phyloP scores from a whole-genome alignment of 2,888 invertebrate genomes.

The Drosophila longiperda region DNA sequence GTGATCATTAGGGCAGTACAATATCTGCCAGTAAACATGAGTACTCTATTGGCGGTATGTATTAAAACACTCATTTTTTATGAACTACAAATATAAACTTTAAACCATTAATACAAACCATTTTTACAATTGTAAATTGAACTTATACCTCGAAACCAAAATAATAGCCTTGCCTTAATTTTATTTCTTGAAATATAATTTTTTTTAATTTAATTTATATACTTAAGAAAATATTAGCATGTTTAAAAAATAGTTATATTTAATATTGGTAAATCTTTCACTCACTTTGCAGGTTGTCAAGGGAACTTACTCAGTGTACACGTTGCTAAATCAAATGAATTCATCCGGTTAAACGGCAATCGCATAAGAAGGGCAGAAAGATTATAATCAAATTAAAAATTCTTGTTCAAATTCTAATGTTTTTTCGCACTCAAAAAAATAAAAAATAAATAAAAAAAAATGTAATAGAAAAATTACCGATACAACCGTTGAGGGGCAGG shows the following conservation, averaged over 20 bases:
- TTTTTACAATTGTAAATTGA: background rate
- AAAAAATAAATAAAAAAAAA: background rate
- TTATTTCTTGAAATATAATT: too few relatives aligned
- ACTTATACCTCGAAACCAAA: background rate
- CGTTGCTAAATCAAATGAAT: constrained; percentile 62
- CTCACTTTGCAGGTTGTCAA: constrained; percentile 71
- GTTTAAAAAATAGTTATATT: background rate
- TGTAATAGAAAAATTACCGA: constrained; percentile 19
- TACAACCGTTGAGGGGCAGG: constrained; percentile 39
- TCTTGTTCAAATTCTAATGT: constrained; percentile 16
- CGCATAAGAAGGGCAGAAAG: constrained; percentile 1
- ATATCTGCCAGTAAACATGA: constrained; percentile 86
- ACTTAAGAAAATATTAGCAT: too few relatives aligned
- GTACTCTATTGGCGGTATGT: constrained; percentile 86
- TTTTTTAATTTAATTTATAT: too few relatives aligned
- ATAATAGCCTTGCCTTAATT: too few relatives aligned
- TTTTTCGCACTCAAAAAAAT: constrained; percentile 1
- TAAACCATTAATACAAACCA: background rate
- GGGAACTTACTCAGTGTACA: constrained; percentile 75
- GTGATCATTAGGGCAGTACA: constrained; percentile 86
- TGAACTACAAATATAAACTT: background rate
- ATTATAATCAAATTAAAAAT: constrained; percentile 41
- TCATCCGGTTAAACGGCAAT: constrained; percentile 23
- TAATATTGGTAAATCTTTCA: background rate
- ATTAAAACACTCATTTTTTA: background rate